Percentiles rank a stretch among this genome's conserved stretches.
Conservation (phyloP, 2,113 vertebrate species). For the Peromyscus leucopus region DNA sequence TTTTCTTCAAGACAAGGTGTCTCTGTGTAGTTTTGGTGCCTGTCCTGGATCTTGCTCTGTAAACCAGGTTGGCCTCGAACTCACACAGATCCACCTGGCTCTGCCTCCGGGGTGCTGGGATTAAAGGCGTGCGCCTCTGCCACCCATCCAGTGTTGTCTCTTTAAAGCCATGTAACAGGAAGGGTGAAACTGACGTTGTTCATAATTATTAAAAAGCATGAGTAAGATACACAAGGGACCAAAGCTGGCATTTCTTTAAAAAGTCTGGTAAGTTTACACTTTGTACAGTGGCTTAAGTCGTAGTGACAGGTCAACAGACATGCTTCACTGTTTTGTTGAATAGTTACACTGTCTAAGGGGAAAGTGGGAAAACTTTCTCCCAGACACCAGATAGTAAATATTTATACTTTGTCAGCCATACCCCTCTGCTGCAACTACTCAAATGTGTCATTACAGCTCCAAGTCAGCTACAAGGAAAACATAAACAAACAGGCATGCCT, state of each 20-base stretch:
- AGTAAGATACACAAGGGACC: not conserved
- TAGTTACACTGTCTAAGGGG: not conserved
- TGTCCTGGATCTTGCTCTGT: no score
- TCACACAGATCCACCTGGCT: no score
- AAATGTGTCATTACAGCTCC: not conserved
- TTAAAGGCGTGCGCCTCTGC: no score
- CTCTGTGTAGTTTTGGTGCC: no score
- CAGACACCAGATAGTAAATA: conserved; percentile 2
- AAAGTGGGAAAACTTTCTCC: not conserved
- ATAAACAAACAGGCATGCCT: not conserved
- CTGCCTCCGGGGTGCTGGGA: no score
- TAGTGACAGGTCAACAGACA: not conserved
- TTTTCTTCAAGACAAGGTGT: no score
- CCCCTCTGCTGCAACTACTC: not conserved
- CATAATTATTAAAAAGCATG: not conserved
- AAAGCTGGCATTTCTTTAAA: conserved; percentile 3
- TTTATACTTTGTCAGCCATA: not conserved
- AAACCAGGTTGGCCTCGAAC: no score
- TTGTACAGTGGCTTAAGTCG: not conserved
- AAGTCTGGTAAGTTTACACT: not conserved
- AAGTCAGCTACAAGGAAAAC: not conserved
- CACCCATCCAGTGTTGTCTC: no score
- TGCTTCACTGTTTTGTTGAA: not conserved
- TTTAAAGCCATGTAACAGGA: no score
- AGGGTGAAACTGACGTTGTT: no score